These are phyloP conservation scores for Ametastegia equiseti DNA, from an alignment of 2,888 invertebrate genomes.

Conservation along the genomic window DNA sequence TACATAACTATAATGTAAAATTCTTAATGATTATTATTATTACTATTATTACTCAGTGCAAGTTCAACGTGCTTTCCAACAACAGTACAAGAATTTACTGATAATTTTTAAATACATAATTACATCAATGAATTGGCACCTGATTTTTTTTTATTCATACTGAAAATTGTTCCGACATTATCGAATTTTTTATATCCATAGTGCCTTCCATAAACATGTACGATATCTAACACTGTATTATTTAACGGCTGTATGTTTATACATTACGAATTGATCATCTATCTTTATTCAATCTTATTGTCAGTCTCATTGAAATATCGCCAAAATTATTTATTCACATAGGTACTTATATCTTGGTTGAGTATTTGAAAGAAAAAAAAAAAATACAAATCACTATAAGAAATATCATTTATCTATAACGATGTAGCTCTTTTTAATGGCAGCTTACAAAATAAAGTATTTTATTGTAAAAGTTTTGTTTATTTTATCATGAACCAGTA, in stretches of 20 bases:
- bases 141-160: neutral
- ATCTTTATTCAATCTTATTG: constrained; percentile 46
- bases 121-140: neutral
- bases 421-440: constrained; percentile 60
- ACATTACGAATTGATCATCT: neutral
- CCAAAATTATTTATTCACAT: constrained; percentile 50
- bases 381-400: neutral
- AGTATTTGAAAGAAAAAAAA: constrained; percentile 15
- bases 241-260: constrained; percentile 20
- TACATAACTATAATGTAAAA: constrained; percentile 28
- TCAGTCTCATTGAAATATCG: constrained; percentile 1
- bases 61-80: constrained; percentile 26
- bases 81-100: constrained; percentile 38
- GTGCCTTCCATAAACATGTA: constrained; percentile 46
- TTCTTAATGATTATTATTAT: constrained; percentile 20
- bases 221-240: constrained; percentile 26
- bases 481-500: too few species aligned
- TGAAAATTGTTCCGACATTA: neutral
- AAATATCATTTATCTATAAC: constrained; percentile 47
- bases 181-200: constrained; percentile 1
- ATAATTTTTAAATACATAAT: neutral
- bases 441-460: constrained; percentile 64
- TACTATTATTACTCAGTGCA: constrained; percentile 12
- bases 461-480: constrained; percentile 59
- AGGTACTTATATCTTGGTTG: constrained; percentile 46